Evolutionary conservation across 1,140 invertebrate species (phyloP).

Genomic region (Thereuonema tuberculata): DNA sequence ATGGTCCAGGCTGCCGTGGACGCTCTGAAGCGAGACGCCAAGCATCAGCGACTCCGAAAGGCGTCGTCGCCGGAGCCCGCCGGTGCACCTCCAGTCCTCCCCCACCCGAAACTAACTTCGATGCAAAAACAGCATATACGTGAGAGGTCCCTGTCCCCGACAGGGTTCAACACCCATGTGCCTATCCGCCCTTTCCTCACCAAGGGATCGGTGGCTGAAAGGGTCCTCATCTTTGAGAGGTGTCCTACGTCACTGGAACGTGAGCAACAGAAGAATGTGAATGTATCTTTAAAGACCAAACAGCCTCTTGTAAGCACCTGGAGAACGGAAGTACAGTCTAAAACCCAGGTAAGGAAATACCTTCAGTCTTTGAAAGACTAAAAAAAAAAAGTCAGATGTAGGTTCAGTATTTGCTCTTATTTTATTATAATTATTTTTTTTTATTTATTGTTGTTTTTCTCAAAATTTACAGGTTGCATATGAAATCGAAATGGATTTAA

Average conservation of each 20-base stretch:
- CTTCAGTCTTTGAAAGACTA: too few species aligned
- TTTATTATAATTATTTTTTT: too few species aligned
- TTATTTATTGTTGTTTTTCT: too few species aligned
- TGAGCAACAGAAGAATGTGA: background rate
- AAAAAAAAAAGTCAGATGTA: too few species aligned
- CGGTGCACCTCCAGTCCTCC: slow-evolving; percentile 32
- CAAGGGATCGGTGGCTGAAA: slow-evolving; percentile 75
- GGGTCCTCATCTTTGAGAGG: slow-evolving; percentile 80
- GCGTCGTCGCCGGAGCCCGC: slow-evolving; percentile 18
- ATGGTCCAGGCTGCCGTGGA: slow-evolving; percentile 8
- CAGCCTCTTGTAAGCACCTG: slow-evolving; percentile 1
- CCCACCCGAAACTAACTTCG: slow-evolving; percentile 49
- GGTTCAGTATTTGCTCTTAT: too few species aligned
- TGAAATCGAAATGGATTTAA: too few species aligned
- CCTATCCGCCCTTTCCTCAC: slow-evolving; percentile 74
- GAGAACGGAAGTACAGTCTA: background rate
- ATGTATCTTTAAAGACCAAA: background rate
- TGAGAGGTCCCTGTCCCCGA: slow-evolving; percentile 22
- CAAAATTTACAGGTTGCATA: too few species aligned
- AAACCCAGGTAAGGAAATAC: background rate
- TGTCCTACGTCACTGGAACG: slow-evolving; percentile 50
- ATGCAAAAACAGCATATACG: slow-evolving; percentile 48
- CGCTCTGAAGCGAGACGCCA: slow-evolving; percentile 7
- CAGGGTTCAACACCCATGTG: slow-evolving; percentile 25
- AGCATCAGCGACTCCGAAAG: slow-evolving; percentile 18